Evolutionary conservation across 92 coral and sea anemone genomes (phyloP), one percentile per base, ranked within the genome.

Genomic region (Bergia puertoricense): DNA sequence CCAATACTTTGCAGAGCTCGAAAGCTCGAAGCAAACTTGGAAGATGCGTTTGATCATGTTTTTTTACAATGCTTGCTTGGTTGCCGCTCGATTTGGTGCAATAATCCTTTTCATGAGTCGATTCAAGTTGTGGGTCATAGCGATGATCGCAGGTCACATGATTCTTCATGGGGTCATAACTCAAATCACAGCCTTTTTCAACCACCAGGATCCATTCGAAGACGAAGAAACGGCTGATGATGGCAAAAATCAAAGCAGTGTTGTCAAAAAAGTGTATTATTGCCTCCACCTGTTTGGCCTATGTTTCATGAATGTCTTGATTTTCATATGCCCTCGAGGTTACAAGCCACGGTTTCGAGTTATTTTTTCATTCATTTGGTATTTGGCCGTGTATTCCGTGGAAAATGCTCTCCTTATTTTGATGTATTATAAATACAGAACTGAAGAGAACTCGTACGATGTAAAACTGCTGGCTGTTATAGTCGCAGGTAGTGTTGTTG

Each of bases 21-120:
- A 84, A 73, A 84, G 87, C 77, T 2, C 79, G 2, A 84, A 84
- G 65, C 87, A 84, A 71, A 84, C 87, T 1, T 84, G 87, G 87
- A 84, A 84, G 8, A 84, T 84, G 87, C 78, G 87, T 46, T 22
- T 84, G 2, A 23, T 46, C 15, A 84, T 84, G 87, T 71, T 84
- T 36, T 14, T 84, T 30, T 84, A 69, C 87, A 84, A 84, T 16
- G 69, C 65, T 2, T 68, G 77, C 37, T 46, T 84, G 67, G 87
- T 84, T 0, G 87, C 87, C 22, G 62, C 87, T 84, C 87, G 87
- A 42, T 84, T 84, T 45, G 87, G 65, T 44, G 79, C 87, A 44
- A 45, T 84, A 44, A 71, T 84, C 7, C 43, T 84, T 8, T 84
- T 84, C 87, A 84, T 84, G 87, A 84, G 68, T 5, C 40, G 65